Percentiles rank a stretch among this genome's conserved stretches.
Conservation (phyloP, 2,888 invertebrate species). For the Sarcophaga carnaria region DNA sequence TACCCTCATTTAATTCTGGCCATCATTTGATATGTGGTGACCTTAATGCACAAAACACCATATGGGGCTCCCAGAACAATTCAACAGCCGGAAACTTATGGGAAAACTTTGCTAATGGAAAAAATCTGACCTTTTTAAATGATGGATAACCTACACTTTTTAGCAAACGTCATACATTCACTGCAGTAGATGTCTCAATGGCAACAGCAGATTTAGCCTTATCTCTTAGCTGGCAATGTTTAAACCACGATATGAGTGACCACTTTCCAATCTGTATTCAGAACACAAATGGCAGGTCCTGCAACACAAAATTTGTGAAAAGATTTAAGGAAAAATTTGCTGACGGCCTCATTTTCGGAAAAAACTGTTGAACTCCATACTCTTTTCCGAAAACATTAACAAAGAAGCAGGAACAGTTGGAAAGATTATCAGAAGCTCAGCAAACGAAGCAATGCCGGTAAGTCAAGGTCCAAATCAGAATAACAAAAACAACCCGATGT, state of each 20-base stretch:
- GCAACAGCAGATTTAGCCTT: slow-evolving; percentile 14
- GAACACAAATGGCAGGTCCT: neutral
- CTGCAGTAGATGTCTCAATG: slow-evolving; percentile 47
- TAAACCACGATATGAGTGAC: slow-evolving; percentile 15
- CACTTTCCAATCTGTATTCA: slow-evolving; percentile 19
- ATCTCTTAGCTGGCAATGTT: slow-evolving; percentile 12
- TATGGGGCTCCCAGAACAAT: neutral
- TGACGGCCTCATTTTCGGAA: no score
- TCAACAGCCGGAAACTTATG: slow-evolving; percentile 15
- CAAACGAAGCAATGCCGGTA: slow-evolving; percentile 3
- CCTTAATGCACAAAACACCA: no score
- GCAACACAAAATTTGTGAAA: neutral
- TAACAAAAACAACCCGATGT: neutral
- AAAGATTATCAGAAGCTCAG: neutral
- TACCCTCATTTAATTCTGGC: no score
- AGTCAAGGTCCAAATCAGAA: neutral
- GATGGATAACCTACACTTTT: slow-evolving; percentile 43
- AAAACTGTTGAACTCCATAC: neutral
- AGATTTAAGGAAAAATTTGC: no score
- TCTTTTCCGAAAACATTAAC: slow-evolving; percentile 4
- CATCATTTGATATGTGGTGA: no score
- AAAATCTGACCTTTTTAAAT: slow-evolving; percentile 30
- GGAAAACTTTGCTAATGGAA: slow-evolving; percentile 26
- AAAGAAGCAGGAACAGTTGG: neutral
- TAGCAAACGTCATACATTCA: slow-evolving; percentile 43